Conservation (phyloP, 2,888 invertebrate genomes). For the Orthosia gracilis region DNA sequence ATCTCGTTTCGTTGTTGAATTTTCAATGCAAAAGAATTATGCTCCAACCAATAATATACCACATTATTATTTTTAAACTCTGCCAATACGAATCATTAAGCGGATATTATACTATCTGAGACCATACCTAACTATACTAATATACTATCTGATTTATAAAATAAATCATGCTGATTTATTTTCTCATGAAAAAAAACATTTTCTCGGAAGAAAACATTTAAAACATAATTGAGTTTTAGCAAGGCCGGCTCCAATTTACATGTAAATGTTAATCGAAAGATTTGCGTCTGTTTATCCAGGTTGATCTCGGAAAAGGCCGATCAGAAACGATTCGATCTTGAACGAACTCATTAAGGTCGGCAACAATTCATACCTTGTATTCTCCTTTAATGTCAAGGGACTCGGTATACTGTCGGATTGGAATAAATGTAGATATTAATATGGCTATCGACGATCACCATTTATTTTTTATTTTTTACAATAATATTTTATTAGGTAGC, state of each 20-base stretch:
- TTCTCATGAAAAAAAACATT: not conserved
- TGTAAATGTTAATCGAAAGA: not conserved
- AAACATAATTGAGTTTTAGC: not conserved
- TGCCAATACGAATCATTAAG: too few relatives aligned
- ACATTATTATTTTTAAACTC: too few relatives aligned
- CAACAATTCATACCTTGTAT: conserved; percentile 10
- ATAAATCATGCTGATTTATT: not conserved
- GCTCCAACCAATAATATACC: too few relatives aligned
- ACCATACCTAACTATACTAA: too few relatives aligned
- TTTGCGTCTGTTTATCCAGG: not conserved
- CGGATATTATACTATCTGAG: too few relatives aligned
- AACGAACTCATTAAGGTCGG: conserved; percentile 16
- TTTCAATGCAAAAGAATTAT: too few relatives aligned
- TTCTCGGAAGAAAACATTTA: not conserved
- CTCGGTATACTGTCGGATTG: not conserved
- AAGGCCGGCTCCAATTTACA: not conserved
- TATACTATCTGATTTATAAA: not conserved
- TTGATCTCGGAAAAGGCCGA: conserved; percentile 22
- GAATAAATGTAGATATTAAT: not conserved
- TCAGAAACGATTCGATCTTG: conserved; percentile 15
- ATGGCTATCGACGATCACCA: not conserved
- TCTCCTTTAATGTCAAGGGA: conserved; percentile 33
- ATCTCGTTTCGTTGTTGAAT: not conserved
- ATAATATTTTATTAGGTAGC: too few relatives aligned
- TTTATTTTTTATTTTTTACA: too few relatives aligned